These are phyloP conservation scores for Bos javanicus DNA, from an alignment of 2,113 vertebrate genomes.

Conservation along the genomic window DNA sequence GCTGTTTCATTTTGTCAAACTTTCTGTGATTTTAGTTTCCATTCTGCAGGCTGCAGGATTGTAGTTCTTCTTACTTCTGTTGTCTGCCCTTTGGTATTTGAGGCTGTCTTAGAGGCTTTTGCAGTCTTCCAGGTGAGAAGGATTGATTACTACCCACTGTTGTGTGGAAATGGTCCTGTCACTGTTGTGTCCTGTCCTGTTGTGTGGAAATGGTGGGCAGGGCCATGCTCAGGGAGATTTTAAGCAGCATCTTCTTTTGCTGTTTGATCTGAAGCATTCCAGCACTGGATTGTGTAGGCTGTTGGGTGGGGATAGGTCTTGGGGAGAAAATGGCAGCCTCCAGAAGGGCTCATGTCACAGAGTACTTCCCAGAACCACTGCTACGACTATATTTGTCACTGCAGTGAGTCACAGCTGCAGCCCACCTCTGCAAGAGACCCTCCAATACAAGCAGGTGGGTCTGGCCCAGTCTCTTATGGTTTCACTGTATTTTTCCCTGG, in stretches of 20 bases:
- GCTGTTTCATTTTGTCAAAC: background rate
- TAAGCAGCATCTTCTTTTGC: background rate
- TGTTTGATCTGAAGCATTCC: background rate
- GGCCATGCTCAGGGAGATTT: background rate
- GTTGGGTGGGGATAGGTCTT: no score
- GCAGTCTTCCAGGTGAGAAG: background rate
- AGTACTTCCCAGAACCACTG: no score
- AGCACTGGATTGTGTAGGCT: background rate
- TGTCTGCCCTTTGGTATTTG: background rate
- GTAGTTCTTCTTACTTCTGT: background rate
- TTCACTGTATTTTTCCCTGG: background rate
- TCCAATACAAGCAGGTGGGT: background rate
- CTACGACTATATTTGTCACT: background rate
- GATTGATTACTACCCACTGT: background rate
- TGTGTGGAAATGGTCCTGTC: background rate
- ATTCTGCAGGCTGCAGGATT: background rate
- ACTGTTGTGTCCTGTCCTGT: background rate
- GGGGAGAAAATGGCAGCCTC: no score
- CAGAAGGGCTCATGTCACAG: no score
- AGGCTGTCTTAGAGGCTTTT: background rate
- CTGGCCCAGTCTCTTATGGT: background rate
- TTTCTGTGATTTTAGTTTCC: background rate
- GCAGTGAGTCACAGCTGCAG: background rate
- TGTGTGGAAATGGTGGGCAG: background rate
- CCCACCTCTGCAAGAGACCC: background rate